Base-by-base conservation (phyloP, 2,113 vertebrate species). In the Amphiprion ocellaris region DNA sequence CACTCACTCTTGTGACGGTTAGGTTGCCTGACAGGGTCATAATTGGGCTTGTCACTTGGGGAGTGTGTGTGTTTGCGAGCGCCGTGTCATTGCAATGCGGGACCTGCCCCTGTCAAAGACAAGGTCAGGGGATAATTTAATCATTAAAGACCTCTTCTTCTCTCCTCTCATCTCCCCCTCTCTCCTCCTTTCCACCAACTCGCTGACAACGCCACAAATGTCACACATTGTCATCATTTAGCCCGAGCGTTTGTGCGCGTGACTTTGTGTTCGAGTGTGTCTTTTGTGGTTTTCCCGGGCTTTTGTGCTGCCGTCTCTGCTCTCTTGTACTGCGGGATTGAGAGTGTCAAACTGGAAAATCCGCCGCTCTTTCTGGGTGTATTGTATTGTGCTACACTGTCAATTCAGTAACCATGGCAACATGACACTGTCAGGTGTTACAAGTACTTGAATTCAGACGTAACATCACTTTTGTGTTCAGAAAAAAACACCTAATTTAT, bases 121-220 rank as follows among this genome's bases (percentile, higher is more conserved):
- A 93, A 93, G 93, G 92, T 94, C 93, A 93, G 86, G 88, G 91
- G 94, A 94, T 94, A 93, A 94, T 95, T 94, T 93, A 94, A 94
- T 95, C 92, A 93, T 94, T 94, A 94, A 92, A 92, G 89, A 91
- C 91, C 89, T 89, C 81, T 89, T 79, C 81, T 77, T 79, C 73
- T 77, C 79, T 85, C 79, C 69, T 75, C 69, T 79, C 82, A 47
- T 78, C 73, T 70, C 62, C 59, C 50, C 33, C 73, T 69, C 71
- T 79, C 60, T 78, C 66, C 66, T 80, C 74, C 54, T 82, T 63
- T 71, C 80, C 66, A 64, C 61, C 74, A 81, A 88, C 71, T 81
- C 63, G 85, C 86, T 92, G 89, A 91, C 90, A 87, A 86, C 19
- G 65, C 72, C 82, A 80, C 62, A 87, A 82, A 84, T 91, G 87